Percentiles rank a stretch among this genome's conserved stretches.
These are phyloP conservation scores for Epinotia ramella DNA, from an alignment of 2,888 invertebrate species.

Conservation along the genomic window DNA sequence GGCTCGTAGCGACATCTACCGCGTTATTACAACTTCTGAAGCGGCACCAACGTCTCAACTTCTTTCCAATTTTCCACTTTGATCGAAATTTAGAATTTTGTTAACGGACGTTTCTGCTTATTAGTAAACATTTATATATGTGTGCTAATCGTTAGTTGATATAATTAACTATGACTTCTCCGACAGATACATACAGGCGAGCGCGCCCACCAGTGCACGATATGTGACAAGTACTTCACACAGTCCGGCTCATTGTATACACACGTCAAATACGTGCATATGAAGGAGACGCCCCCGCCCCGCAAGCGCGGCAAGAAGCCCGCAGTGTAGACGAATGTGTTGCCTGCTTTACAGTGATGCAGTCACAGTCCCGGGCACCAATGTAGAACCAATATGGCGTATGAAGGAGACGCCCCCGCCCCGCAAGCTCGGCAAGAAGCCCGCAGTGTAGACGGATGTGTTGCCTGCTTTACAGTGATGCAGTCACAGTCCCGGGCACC, in stretches of 20 bases:
- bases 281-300: slow-evolving; percentile 36
- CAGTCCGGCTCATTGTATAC: not conserved
- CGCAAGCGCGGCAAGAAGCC: slow-evolving; percentile 39
- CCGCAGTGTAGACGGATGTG: not conserved
- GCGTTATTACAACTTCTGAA: too few species aligned
- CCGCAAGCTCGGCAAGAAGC: slow-evolving; percentile 39
- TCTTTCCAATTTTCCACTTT: too few species aligned
- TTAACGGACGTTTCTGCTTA: too few species aligned
- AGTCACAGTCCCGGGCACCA: too few species aligned
- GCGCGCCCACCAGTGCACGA: slow-evolving; percentile 30
- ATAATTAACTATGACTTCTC: too few species aligned
- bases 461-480: not conserved
- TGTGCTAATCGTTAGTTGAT: too few species aligned
- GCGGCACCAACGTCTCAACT: too few species aligned
- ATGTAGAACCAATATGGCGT: not conserved
- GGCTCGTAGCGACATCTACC: too few species aligned
- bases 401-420: slow-evolving; percentile 36
- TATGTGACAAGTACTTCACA: slow-evolving; percentile 24
- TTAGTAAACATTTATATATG: too few species aligned
- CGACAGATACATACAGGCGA: slow-evolving; percentile 40
- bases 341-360: not conserved
- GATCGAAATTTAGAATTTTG: too few species aligned
- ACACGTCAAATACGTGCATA: slow-evolving; percentile 35
- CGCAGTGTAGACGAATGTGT: not conserved
- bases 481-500: too few species aligned